Conservation (phyloP, 2,797 vertebrate species). For the Denticeps clupeoides region DNA sequence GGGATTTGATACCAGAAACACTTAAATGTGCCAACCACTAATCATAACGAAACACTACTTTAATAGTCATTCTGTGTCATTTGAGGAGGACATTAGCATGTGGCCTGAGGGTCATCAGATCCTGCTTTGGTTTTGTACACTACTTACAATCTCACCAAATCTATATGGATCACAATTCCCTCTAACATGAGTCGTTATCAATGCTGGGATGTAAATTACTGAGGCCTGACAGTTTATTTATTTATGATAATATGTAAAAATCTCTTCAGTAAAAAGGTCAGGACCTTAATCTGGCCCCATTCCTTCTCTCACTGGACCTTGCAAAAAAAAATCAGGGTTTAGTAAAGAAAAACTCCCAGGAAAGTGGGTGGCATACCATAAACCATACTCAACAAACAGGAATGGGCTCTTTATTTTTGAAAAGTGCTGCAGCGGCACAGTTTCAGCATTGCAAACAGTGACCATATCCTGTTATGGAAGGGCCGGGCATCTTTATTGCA, state of each 20-base stretch:
- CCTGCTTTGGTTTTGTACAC: conserved; percentile 33
- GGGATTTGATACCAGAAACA: too few species aligned
- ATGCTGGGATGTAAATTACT: conserved; percentile 36
- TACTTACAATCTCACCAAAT: conserved; percentile 38
- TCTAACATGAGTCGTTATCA: conserved; percentile 49
- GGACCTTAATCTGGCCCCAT: conserved; percentile 31
- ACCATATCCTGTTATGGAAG: conserved; percentile 70
- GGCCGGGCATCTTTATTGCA: conserved; percentile 47
- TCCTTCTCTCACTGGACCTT: conserved; percentile 40
- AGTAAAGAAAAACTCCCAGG: conserved; percentile 42
- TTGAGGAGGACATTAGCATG: conserved; percentile 43
- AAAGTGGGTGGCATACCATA: conserved; percentile 44
- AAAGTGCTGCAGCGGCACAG: conserved; percentile 54
- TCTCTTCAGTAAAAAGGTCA: conserved; percentile 30
- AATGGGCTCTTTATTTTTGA: conserved; percentile 48
- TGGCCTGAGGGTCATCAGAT: conserved; percentile 40
- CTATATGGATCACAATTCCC: conserved; percentile 47
- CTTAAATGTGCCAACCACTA: too few species aligned
- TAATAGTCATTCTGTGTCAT: conserved; percentile 43
- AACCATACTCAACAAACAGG: conserved; percentile 42
- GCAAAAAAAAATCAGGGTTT: conserved; percentile 24
- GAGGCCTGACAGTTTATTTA: conserved; percentile 42
- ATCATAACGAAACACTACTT: too few species aligned
- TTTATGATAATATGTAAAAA: conserved; percentile 49
- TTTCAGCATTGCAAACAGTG: conserved; percentile 51